Evolutionary conservation across 2,888 invertebrate species (phyloP).

Genomic region (Hydraecia micacea): DNA sequence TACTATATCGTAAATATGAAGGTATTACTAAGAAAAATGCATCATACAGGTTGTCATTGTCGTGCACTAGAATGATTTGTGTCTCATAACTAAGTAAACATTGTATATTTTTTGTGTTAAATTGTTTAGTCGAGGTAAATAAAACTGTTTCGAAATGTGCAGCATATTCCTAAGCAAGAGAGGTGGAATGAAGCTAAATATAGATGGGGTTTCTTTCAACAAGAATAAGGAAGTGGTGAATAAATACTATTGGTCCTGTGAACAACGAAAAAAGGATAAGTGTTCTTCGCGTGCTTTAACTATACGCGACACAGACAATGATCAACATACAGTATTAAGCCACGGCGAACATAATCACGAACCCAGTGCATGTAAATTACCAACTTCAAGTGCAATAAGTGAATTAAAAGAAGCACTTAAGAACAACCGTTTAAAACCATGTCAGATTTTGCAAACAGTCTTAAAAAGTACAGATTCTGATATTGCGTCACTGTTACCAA

Average conservation of each 20-base stretch:
- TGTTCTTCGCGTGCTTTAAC: slow-evolving; percentile 38
- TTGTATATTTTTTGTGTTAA: background rate
- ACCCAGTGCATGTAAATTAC: slow-evolving; percentile 37
- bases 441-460: slow-evolving; percentile 30
- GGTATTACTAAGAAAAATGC: background rate
- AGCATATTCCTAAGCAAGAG: slow-evolving; percentile 25
- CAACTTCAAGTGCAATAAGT: slow-evolving; percentile 29
- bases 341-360: slow-evolving; percentile 39
- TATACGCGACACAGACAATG: slow-evolving; percentile 35
- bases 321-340: slow-evolving; percentile 37
- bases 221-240: slow-evolving; percentile 27
- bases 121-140: slow-evolving; percentile 4
- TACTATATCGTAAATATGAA: background rate
- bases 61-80: slow-evolving; percentile 4
- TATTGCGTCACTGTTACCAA: slow-evolving; percentile 22
- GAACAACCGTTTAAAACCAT: slow-evolving; percentile 17
- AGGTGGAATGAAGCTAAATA: slow-evolving; percentile 27
- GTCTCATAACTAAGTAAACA: slow-evolving; percentile 8
- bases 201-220: slow-evolving; percentile 18
- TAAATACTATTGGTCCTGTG: slow-evolving; percentile 31
- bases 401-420: slow-evolving; percentile 27
- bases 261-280: slow-evolving; percentile 29
- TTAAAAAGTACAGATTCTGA: slow-evolving; percentile 34
- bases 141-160: slow-evolving; percentile 25
- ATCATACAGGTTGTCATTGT: slow-evolving; percentile 4